phyloP scores from a whole-genome alignment of 37 sponge, comb jelly and placozoan species.

The Dysidea cf. avara region DNA sequence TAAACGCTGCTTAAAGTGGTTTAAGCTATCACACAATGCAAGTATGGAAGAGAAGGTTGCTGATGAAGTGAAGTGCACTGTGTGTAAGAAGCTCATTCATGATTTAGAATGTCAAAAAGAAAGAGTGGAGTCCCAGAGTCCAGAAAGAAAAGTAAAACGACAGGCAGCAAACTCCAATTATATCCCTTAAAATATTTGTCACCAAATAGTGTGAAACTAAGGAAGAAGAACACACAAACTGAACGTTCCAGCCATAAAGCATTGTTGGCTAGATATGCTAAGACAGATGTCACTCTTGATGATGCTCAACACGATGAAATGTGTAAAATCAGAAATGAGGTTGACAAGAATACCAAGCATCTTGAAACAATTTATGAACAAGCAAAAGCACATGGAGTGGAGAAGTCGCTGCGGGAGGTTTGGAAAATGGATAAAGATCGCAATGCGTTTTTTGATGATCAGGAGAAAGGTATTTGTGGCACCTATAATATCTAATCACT shows the following conservation, averaged over 20 bases:
- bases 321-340: slow-evolving; percentile 10
- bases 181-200: slow-evolving; percentile 37
- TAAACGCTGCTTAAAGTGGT: slow-evolving; percentile 16
- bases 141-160: slow-evolving; percentile 4
- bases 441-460: slow-evolving; percentile 3
- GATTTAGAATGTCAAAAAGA: slow-evolving; percentile 13
- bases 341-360: slow-evolving; percentile 4
- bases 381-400: slow-evolving; percentile 26
- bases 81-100: slow-evolving; percentile 10
- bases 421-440: neutral
- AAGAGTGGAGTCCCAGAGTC: neutral
- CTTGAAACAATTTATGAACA: slow-evolving; percentile 18
- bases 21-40: slow-evolving; percentile 26
- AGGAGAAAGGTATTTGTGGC: neutral
- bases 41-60: slow-evolving; percentile 21
- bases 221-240: slow-evolving; percentile 15
- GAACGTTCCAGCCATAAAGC: slow-evolving; percentile 11
- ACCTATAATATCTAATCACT: slow-evolving; percentile 9
- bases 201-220: slow-evolving; percentile 18
- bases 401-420: slow-evolving; percentile 8
- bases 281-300: slow-evolving; percentile 14
- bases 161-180: slow-evolving; percentile 5
- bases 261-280: slow-evolving; percentile 17
- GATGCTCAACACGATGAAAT: slow-evolving; percentile 39
- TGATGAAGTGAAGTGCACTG: slow-evolving; percentile 18